phyloP scores from a whole-genome alignment of 1,140 invertebrate genomes.

The Pygmarrhopalites habei region DNA sequence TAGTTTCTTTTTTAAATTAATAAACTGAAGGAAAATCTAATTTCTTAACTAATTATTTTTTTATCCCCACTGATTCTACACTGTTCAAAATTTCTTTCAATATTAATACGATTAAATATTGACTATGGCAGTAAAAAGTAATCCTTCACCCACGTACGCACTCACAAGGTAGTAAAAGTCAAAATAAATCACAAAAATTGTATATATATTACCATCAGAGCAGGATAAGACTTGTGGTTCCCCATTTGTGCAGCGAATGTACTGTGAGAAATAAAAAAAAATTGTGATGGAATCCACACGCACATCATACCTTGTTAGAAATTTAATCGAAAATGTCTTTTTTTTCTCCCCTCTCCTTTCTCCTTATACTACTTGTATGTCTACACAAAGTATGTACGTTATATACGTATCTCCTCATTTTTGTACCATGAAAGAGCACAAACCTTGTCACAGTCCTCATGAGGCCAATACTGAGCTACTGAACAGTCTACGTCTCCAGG shows the following conservation, averaged over 20 bases:
- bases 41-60: too few relatives aligned
- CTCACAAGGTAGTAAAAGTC: too few relatives aligned
- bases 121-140: too few relatives aligned
- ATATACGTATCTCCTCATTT: neutral
- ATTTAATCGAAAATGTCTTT: neutral
- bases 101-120: too few relatives aligned
- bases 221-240: too few relatives aligned
- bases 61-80: too few relatives aligned
- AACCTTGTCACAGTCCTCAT: constrained; percentile 29
- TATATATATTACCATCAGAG: too few relatives aligned
- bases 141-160: too few relatives aligned
- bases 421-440: neutral
- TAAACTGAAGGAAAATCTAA: too few relatives aligned
- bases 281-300: constrained; percentile 41
- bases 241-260: constrained; percentile 60
- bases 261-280: constrained; percentile 57
- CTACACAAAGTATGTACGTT: neutral
- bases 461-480: constrained; percentile 14
- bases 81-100: too few relatives aligned
- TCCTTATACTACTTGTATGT: neutral
- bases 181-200: too few relatives aligned
- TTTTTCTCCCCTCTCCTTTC: neutral
- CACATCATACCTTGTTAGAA: neutral
- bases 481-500: constrained; percentile 17
- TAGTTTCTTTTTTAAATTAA: too few relatives aligned